These are phyloP conservation scores for Camponotus pennsylvanicus DNA, from an alignment of 1,140 invertebrate species.

Conservation along the genomic window DNA sequence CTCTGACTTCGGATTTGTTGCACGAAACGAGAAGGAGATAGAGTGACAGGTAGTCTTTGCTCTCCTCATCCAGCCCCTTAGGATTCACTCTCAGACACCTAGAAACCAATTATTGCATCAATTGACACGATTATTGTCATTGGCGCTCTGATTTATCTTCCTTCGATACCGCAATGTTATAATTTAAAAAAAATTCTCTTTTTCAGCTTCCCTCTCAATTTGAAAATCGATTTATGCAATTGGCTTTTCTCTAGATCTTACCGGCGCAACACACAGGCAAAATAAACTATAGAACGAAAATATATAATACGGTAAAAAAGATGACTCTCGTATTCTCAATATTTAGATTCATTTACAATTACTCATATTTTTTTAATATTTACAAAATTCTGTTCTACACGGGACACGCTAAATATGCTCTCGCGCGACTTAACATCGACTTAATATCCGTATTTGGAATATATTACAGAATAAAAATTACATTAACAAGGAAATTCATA, in stretches of 20 bases:
- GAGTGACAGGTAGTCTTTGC: slow-evolving; percentile 99
- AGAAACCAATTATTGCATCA: slow-evolving; percentile 66
- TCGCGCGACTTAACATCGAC: slow-evolving; percentile 1
- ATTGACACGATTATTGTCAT: slow-evolving; percentile 30
- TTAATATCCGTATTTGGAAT: background rate
- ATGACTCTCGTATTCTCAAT: background rate
- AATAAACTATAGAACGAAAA: background rate
- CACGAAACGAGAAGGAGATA: slow-evolving; percentile 99
- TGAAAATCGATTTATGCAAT: background rate
- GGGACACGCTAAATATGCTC: background rate
- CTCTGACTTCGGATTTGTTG: slow-evolving; percentile 99
- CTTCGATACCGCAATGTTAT: background rate
- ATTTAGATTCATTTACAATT: background rate
- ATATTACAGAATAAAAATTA: background rate
- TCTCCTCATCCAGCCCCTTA: slow-evolving; percentile 99
- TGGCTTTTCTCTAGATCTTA: too few relatives aligned
- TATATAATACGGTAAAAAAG: too few relatives aligned
- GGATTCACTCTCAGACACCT: slow-evolving; percentile 99
- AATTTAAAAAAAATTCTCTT: background rate
- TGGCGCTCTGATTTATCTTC: background rate
- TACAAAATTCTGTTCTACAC: slow-evolving; percentile 14
- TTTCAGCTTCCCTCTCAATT: background rate
- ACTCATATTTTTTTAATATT: background rate
- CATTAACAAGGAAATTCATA: background rate
- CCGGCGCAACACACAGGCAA: background rate